These are phyloP conservation scores for Fukomys damarensis DNA, from an alignment of 2,113 vertebrate species.

Conservation along the genomic window DNA sequence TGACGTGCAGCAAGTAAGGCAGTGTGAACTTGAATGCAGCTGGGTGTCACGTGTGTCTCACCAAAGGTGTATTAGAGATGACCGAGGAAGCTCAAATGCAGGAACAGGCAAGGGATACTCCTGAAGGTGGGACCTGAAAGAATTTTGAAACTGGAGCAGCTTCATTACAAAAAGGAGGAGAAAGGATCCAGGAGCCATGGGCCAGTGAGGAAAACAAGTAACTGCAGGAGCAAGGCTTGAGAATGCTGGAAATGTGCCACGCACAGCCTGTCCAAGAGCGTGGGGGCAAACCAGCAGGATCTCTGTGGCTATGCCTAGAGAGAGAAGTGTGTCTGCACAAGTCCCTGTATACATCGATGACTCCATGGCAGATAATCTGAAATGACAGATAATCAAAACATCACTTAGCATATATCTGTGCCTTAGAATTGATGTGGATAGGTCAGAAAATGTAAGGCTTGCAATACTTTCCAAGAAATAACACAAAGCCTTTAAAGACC, in stretches of 20 bases:
- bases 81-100: not conserved
- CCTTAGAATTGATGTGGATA: slow-evolving; percentile 14
- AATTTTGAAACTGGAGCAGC: not conserved
- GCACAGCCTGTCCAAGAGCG: not conserved
- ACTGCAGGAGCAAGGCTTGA: not conserved
- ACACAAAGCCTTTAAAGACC: not conserved
- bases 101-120: too few species aligned
- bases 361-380: slow-evolving; percentile 23
- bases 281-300: not conserved
- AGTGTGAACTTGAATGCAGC: not conserved
- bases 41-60: not conserved
- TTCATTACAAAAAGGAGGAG: not conserved
- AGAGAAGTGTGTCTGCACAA: not conserved
- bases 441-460: not conserved
- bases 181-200: not conserved
- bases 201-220: not conserved
- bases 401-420: slow-evolving; percentile 53
- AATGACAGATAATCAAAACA: slow-evolving; percentile 71
- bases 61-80: not conserved
- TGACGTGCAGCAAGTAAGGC: not conserved
- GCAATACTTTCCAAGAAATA: slow-evolving; percentile 36
- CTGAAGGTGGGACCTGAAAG: not conserved
- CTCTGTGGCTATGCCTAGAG: not conserved
- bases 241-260: not conserved
- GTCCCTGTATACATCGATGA: not conserved